Evolutionary conservation across 1,140 invertebrate species (phyloP).

Genomic region (Camponotus floridanus): DNA sequence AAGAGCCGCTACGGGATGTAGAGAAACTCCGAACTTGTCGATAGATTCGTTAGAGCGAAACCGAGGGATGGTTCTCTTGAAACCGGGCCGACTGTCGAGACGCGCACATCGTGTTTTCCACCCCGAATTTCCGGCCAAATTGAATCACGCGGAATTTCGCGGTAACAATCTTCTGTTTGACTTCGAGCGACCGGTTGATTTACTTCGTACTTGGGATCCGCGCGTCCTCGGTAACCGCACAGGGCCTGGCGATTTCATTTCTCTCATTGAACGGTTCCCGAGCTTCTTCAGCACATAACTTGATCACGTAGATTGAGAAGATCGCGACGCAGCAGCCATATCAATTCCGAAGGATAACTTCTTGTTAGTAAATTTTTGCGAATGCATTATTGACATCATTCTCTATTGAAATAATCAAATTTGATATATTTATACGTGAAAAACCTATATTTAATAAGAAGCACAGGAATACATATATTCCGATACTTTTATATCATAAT

Average conservation of each 20-base stretch:
- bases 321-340: neutral
- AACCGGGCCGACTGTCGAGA: neutral
- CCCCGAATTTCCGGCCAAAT: constrained; percentile 76
- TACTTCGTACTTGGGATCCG: constrained; percentile 52
- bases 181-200: constrained; percentile 77
- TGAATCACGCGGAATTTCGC: constrained; percentile 77
- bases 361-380: constrained; percentile 19
- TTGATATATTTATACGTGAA: neutral
- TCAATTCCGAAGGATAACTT: neutral
- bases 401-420: neutral
- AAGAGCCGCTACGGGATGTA: constrained; percentile 20
- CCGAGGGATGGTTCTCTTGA: constrained; percentile 15
- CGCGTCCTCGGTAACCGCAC: neutral
- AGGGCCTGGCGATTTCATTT: constrained; percentile 18
- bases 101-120: constrained; percentile 67
- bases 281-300: constrained; percentile 36
- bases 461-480: neutral
- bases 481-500: neutral
- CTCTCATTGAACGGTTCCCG: constrained; percentile 18
- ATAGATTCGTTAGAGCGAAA: constrained; percentile 71
- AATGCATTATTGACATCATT: neutral
- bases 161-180: constrained; percentile 81
- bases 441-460: neutral
- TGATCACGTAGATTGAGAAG: constrained; percentile 36
- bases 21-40: constrained; percentile 60